Evolutionary conservation across 2,113 vertebrate species (phyloP).

Genomic region (Charadrius vociferus): DNA sequence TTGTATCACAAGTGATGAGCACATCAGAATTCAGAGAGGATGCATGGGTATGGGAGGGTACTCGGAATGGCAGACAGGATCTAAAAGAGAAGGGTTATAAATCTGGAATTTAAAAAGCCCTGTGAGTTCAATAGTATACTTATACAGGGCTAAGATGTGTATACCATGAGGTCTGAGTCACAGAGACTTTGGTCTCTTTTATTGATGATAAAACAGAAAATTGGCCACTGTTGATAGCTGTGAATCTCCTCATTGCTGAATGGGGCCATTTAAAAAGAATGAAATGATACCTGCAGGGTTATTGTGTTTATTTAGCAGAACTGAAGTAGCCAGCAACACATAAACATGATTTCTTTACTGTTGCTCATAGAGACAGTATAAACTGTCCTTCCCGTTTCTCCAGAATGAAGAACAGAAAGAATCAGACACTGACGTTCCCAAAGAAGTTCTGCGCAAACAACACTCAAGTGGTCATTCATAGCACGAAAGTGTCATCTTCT

Average conservation of each 20-base stretch:
- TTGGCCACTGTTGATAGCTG: neutral
- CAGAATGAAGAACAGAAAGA: neutral
- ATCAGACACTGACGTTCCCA: neutral
- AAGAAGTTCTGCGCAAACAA: neutral
- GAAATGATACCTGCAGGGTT: neutral
- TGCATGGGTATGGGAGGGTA: neutral
- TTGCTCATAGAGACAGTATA: neutral
- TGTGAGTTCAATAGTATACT: neutral
- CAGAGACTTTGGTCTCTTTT: neutral
- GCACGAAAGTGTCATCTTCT: neutral
- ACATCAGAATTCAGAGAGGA: neutral
- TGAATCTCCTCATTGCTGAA: neutral
- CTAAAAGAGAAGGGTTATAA: neutral
- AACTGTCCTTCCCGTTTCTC: neutral
- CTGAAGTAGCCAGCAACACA: neutral
- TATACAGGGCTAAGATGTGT: neutral
- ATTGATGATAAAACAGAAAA: neutral
- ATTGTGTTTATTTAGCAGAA: neutral
- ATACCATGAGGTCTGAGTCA: neutral
- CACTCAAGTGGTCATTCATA: neutral
- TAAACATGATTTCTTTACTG: neutral
- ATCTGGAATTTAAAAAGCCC: neutral
- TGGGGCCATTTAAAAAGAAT: neutral
- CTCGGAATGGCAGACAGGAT: neutral
- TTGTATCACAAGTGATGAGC: neutral